Evolutionary conservation across 2,113 vertebrate species (phyloP).

Genomic region (Antechinus stuartii): DNA sequence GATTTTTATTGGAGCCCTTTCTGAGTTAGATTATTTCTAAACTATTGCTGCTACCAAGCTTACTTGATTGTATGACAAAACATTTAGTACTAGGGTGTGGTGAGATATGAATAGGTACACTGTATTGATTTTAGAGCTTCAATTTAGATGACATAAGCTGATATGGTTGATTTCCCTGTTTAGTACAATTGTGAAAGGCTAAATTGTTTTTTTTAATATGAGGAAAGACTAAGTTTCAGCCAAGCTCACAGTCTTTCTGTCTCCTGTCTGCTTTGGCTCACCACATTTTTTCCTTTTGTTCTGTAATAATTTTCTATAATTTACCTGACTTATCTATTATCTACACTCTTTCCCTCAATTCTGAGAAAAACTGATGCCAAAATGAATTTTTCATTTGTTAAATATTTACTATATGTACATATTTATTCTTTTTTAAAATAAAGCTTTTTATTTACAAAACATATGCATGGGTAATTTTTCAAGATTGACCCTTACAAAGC

Average conservation of each 20-base stretch:
- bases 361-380: not conserved
- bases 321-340: not conserved
- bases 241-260: not conserved
- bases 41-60: not conserved
- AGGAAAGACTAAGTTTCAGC: not conserved
- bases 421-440: too few species aligned
- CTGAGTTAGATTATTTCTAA: not conserved
- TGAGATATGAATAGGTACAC: not conserved
- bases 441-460: too few species aligned
- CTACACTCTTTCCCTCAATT: not conserved
- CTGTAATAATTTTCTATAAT: not conserved
- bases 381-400: not conserved
- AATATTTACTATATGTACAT: too few species aligned
- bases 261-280: constrained; percentile 6
- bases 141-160: not conserved
- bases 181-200: constrained; percentile 28
- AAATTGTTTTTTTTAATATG: not conserved
- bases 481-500: too few species aligned
- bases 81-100: not conserved
- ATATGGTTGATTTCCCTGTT: constrained; percentile 4
- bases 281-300: not conserved
- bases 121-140: not conserved
- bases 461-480: too few species aligned
- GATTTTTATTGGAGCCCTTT: not conserved
- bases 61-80: not conserved